Percentiles rank a stretch among this genome's conserved stretches.
Evolutionary conservation across 2,797 vertebrate genomes (phyloP).

Genomic region (Rhodeus uyekii): DNA sequence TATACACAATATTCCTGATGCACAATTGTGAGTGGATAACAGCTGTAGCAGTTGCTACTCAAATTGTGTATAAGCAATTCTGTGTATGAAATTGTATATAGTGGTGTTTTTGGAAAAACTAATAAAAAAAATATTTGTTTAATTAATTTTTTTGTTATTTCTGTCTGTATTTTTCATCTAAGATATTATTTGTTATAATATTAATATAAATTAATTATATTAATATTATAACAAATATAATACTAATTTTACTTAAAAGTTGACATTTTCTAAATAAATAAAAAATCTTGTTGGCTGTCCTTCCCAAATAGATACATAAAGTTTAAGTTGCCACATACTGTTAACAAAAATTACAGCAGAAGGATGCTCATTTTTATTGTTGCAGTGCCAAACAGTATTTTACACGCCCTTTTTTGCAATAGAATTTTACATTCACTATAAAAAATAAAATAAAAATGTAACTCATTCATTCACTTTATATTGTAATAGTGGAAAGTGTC

Average conservation of each 20-base stretch:
- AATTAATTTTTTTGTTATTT: background rate
- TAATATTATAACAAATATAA: too few species aligned
- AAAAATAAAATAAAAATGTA: background rate
- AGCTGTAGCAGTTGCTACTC: background rate
- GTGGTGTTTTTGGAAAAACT: background rate
- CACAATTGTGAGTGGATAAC: background rate
- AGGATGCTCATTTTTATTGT: background rate
- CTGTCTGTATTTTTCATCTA: background rate
- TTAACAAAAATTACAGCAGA: background rate
- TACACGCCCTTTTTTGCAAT: background rate
- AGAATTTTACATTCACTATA: background rate
- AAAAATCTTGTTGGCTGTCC: too few species aligned
- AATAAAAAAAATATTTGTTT: slow-evolving; percentile 6
- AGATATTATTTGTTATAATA: background rate
- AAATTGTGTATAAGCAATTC: background rate
- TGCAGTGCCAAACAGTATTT: background rate
- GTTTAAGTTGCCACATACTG: background rate
- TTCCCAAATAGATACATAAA: background rate
- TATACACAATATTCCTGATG: background rate
- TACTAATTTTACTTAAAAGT: too few species aligned
- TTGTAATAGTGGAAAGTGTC: background rate
- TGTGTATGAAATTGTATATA: slow-evolving; percentile 29
- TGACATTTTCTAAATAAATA: too few species aligned
- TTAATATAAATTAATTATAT: too few species aligned
- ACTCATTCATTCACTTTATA: background rate